Base-by-base conservation (phyloP, 2,888 invertebrate genomes). In the Parapristionchus giblindavisi region DNA sequence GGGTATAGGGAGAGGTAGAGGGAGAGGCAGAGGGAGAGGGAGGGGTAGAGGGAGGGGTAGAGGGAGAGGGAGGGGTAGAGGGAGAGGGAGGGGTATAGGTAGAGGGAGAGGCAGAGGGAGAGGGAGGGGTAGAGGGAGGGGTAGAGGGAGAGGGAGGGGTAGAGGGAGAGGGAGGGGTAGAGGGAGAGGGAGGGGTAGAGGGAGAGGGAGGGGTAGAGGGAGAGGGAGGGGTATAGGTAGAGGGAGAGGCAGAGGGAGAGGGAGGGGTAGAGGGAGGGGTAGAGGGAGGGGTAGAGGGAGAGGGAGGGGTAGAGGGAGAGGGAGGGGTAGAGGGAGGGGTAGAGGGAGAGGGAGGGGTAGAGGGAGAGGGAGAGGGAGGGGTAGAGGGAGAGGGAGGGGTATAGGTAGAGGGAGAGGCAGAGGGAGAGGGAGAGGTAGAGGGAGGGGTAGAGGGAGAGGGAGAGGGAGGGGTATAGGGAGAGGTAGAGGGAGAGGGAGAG, bases 301-400 rank as follows among this genome's bases (percentile, higher is more conserved):
- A n/a, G n/a, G 60, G 34, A 65, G 43, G n/a, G 3, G 27, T 14
- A 63, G 63, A 38, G 38, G 24, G 61, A 61, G 32, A 32, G 61
- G n/a, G 61, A 32, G 61, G n/a, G n/a, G n/a, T n/a, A n/a, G n/a
- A n/a, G n/a, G n/a, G n/a, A n/a, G n/a, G n/a, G n/a, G n/a, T n/a
- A n/a, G n/a, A n/a, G n/a, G n/a, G n/a, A n/a, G n/a, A n/a, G n/a
- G n/a, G n/a, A n/a, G n/a, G n/a, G n/a, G 60, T 36, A 65, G 43
- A 36, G 3, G 27, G 21, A 63, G 63, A 38, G 38, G 24, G 61
- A 61, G 32, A 32, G 61, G n/a, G 61, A 32, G 61, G 24, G n/a
- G n/a, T n/a, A n/a, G n/a, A n/a, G n/a, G n/a, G n/a, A n/a, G n/a
- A n/a, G n/a, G n/a, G n/a, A n/a, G n/a, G n/a, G n/a, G n/a, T n/a